These are phyloP conservation scores for Potamilus streckersoni DNA, from an alignment of 1,140 invertebrate species.

Conservation along the genomic window DNA sequence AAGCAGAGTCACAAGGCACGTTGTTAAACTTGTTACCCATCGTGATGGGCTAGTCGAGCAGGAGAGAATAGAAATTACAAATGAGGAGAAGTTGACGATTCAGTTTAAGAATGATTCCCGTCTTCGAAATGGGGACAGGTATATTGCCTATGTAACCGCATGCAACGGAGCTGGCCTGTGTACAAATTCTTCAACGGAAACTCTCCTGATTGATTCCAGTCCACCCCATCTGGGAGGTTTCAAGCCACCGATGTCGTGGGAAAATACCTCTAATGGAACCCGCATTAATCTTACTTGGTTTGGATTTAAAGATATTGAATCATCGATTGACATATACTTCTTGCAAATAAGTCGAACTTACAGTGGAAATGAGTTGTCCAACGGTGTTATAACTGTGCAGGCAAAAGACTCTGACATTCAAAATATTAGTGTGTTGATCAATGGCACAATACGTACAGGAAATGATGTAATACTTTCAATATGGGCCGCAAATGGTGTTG, in stretches of 20 bases:
- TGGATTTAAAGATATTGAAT: constrained; percentile 44
- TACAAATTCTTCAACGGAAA: constrained; percentile 14
- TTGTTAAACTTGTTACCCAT: constrained; percentile 30
- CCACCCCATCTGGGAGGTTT: constrained; percentile 45
- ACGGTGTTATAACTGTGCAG: constrained; percentile 8
- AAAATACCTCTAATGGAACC: constrained; percentile 4
- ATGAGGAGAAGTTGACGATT: constrained; percentile 14
- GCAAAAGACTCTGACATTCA: constrained; percentile 7
- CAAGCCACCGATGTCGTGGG: constrained; percentile 30
- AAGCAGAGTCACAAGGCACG: constrained; percentile 40
- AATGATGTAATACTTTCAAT: constrained; percentile 30
- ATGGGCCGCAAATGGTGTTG: constrained; percentile 29
- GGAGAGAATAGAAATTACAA: constrained; percentile 12
- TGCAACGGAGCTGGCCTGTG: constrained; percentile 50
- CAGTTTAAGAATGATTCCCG: constrained; percentile 17
- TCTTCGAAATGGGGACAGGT: constrained; percentile 37
- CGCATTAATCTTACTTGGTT: constrained; percentile 29
- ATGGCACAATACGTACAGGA: neutral
- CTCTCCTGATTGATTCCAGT: constrained; percentile 38
- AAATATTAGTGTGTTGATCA: constrained; percentile 7
- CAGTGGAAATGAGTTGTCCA: constrained; percentile 32
- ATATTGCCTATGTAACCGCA: constrained; percentile 35
- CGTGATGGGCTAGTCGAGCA: constrained; percentile 30
- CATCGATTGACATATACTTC: constrained; percentile 30
- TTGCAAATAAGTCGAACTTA: constrained; percentile 33